Percentiles rank a stretch among this genome's conserved stretches.
These are phyloP conservation scores for Amazona vittata DNA, from an alignment of 2,113 vertebrate genomes.

Conservation along the genomic window DNA sequence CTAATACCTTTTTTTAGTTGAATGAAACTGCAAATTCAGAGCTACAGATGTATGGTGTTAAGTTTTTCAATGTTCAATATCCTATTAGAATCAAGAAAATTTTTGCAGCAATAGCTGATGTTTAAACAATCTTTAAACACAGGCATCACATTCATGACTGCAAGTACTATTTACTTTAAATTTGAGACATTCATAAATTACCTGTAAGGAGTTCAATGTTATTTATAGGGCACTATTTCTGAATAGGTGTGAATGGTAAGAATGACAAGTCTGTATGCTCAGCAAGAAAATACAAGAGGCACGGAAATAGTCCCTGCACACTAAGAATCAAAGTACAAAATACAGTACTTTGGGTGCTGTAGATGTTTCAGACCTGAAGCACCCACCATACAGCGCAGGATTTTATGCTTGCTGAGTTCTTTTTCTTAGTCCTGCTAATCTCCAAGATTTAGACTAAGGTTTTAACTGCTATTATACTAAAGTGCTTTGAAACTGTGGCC, in stretches of 20 bases:
- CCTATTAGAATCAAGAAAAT: not conserved
- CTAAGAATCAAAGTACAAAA: not conserved
- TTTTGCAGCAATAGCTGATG: not conserved
- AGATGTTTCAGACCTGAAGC: constrained; percentile 26
- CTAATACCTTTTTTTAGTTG: not conserved
- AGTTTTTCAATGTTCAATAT: not conserved
- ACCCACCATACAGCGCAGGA: not conserved
- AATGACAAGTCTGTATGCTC: not conserved
- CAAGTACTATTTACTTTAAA: not conserved
- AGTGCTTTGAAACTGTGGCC: constrained; percentile 62
- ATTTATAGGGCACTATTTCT: not conserved
- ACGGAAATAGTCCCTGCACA: not conserved
- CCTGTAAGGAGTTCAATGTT: not conserved
- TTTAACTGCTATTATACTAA: constrained; percentile 70
- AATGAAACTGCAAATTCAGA: not conserved
- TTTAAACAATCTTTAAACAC: not conserved
- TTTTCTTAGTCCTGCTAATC: constrained; percentile 31
- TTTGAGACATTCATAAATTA: not conserved
- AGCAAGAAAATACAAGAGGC: not conserved
- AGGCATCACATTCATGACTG: not conserved
- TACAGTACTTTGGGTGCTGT: not conserved
- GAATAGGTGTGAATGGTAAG: not conserved
- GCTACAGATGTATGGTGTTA: not conserved
- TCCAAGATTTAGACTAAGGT: constrained; percentile 53
- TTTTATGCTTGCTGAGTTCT: constrained; percentile 23